phyloP scores from a whole-genome alignment of 2,888 invertebrate genomes.

The Drosophila birchii region DNA sequence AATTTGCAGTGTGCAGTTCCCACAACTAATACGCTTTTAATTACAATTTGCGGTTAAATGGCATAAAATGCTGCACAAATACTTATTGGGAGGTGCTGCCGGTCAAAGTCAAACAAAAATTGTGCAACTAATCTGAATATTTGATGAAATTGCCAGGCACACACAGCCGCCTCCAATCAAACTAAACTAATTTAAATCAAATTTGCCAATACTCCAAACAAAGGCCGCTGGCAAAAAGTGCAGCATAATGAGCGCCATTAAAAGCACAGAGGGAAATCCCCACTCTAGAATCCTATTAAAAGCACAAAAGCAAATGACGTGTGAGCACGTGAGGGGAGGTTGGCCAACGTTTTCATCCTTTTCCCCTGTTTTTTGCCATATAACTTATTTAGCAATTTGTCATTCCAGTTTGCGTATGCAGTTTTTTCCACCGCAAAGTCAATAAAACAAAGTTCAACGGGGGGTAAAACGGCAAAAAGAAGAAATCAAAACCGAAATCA shows the following conservation, averaged over 20 bases:
- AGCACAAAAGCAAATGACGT: conserved; percentile 8
- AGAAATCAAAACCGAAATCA: conserved; percentile 55
- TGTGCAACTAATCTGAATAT: conserved; percentile 51
- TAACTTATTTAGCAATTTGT: conserved; percentile 67
- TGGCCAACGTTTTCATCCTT: conserved; percentile 21
- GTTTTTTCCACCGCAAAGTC: conserved; percentile 62
- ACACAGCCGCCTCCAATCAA: conserved; percentile 39
- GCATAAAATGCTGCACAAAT: conserved; percentile 35
- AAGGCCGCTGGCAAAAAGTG: conserved; percentile 37
- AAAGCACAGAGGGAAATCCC: conserved; percentile 36
- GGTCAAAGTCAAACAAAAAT: conserved; percentile 27
- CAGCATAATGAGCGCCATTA: conserved; percentile 63
- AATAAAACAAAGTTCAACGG: conserved; percentile 65
- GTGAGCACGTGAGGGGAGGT: conserved; percentile 5
- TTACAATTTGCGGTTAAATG: conserved; percentile 60
- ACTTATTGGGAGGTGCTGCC: conserved; percentile 20
- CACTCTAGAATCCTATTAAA: neutral
- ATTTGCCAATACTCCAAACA: conserved; percentile 40
- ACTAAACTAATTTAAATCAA: conserved; percentile 65
- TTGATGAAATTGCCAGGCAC: conserved; percentile 39
- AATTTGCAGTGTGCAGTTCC: conserved; percentile 22
- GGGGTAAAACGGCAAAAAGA: conserved; percentile 43
- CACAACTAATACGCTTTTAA: conserved; percentile 54
- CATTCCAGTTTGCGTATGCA: conserved; percentile 54
- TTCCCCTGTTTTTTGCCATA: conserved; percentile 20